Base-by-base conservation (phyloP, 1,140 invertebrate genomes). In the Trissolcus basalis region DNA sequence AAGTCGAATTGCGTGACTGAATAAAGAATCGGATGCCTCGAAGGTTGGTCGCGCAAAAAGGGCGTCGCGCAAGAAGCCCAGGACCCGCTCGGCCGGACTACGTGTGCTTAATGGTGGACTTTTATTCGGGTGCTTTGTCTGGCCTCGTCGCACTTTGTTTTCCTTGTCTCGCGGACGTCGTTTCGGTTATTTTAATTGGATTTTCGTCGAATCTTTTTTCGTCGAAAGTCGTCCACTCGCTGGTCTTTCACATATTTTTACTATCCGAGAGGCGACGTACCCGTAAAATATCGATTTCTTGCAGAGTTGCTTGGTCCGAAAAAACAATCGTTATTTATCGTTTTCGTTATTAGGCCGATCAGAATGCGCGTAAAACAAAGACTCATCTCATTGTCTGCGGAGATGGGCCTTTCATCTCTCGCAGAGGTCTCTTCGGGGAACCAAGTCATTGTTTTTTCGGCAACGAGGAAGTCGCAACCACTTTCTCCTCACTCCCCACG, bases 161-260 rank as follows among this genome's bases (percentile, higher is more conserved):
- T 81, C 77, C 78, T 72, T 74, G 63, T 51, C 69, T 69, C 58
- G 56, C 51, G 71, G 68, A 67, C 78, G 67, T 81, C 68, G 44
- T 68, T 59, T 83, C 82, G 80, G 86, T 84, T 87, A 88, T 85
- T 88, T 88, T 88, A 88, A 88, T 88, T 88, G 87, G 87, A 87
- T 87, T 85, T 86, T 85, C 85, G 84, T 68, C 82, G 82, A 85
- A 84, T 82, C 81, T 88, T 86, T 86, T 86, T 86, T 82, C 77
- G 68, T 68, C 72, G 69, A 79, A 80, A 65, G 64, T 69, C 71
- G 54, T 80, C 51, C 56, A 8, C 53, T 43, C 49, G 69, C 68
- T 27, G 43, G 58, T 70, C 65, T 56, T 72, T 67, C 60, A 65
- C 55, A 68, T 69, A 79, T 58, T 69, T 76, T 70, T 70, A 64